phyloP scores from a whole-genome alignment of 1,140 invertebrate species.

The Druon quercuslanigerum region DNA sequence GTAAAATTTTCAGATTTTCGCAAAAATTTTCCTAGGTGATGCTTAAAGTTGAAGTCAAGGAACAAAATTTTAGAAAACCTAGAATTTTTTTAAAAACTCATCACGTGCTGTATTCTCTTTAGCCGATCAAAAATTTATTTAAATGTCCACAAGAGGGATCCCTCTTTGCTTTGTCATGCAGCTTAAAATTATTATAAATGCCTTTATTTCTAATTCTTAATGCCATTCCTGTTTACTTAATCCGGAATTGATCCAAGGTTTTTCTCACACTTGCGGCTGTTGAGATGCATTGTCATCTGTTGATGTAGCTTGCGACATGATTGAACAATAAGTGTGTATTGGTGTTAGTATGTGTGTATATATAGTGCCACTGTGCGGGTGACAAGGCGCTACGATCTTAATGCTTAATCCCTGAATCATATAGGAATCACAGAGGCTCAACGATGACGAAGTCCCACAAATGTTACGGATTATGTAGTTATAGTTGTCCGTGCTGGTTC shows the following conservation, averaged over 20 bases:
- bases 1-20: no score
- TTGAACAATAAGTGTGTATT: not conserved
- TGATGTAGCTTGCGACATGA: not conserved
- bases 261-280: conserved; percentile 1
- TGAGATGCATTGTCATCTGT: not conserved
- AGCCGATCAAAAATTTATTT: no score
- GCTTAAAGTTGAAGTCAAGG: no score
- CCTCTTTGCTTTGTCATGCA: no score
- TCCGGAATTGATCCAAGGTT: conserved; percentile 1
- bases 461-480: conserved; percentile 41
- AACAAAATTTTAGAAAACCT: no score
- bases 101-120: no score
- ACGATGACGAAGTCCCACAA: conserved; percentile 47
- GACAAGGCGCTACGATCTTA: not conserved
- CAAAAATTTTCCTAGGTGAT: no score
- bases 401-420: not conserved
- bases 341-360: no score
- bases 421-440: not conserved
- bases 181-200: no score
- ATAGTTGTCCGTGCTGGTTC: conserved; percentile 41
- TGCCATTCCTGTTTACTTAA: conserved; percentile 20
- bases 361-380: not conserved
- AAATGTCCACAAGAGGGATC: no score
- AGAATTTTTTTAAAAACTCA: no score
- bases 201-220: not conserved